These are phyloP conservation scores for Sula dactylatra DNA, from an alignment of 2,113 vertebrate genomes.

Conservation along the genomic window DNA sequence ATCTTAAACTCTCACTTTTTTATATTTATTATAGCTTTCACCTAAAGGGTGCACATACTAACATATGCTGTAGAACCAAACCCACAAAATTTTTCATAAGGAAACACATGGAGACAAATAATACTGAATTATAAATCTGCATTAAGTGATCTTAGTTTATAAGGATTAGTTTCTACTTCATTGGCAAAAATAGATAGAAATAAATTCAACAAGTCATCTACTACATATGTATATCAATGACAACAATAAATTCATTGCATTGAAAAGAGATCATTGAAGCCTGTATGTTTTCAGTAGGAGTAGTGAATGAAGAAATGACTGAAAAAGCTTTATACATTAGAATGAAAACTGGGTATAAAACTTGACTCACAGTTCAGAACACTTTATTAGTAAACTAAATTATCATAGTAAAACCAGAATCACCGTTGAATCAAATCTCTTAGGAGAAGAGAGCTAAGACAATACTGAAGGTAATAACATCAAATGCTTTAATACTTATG, in stretches of 20 bases:
- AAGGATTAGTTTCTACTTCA: not conserved
- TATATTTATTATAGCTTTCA: not conserved
- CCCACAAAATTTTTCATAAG: not conserved
- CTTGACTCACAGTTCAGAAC: not conserved
- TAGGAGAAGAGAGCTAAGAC: not conserved
- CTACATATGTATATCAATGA: not conserved
- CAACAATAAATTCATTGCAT: not conserved
- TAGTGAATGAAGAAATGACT: not conserved
- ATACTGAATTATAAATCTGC: not conserved
- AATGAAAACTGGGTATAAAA: not conserved
- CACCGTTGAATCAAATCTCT: not conserved
- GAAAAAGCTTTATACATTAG: not conserved
- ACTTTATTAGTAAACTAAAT: not conserved
- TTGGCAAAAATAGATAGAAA: not conserved
- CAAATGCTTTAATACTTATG: not conserved
- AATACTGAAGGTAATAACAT: not conserved
- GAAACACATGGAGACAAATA: not conserved
- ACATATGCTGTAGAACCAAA: not conserved
- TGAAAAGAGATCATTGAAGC: not conserved
- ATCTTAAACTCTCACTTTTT: not conserved
- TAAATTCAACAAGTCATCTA: not conserved
- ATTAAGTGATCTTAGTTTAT: not conserved
- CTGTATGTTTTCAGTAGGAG: not conserved
- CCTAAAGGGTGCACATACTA: not conserved
- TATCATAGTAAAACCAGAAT: not conserved